These are phyloP conservation scores for Temnothorax curvispinosus DNA, from an alignment of 1,140 invertebrate genomes.

Conservation along the genomic window DNA sequence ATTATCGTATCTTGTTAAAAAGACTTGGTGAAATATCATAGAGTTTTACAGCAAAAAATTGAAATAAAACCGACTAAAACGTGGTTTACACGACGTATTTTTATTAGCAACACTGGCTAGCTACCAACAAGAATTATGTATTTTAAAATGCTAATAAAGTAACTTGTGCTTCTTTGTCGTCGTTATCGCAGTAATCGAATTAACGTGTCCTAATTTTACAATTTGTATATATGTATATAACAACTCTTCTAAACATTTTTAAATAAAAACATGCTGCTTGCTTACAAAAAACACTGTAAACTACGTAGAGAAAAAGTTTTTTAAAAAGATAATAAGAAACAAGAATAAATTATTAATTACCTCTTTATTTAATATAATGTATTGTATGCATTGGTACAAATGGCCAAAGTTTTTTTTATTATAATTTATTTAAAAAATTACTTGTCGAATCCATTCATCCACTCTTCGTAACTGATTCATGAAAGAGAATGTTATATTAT, in stretches of 20 bases:
- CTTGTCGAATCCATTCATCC: neutral
- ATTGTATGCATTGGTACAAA: too few species aligned
- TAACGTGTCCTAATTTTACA: conserved; percentile 6
- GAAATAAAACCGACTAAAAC: neutral
- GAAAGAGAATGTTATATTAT: neutral
- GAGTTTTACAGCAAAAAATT: neutral
- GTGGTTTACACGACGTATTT: neutral
- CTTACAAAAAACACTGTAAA: neutral
- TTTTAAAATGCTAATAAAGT: conserved; percentile 16
- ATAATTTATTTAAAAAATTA: neutral
- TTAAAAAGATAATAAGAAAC: neutral
- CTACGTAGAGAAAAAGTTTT: neutral
- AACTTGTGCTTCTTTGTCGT: neutral
- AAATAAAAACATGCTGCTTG: neutral
- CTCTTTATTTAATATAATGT: neutral
- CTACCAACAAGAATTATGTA: neutral
- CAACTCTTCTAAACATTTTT: neutral
- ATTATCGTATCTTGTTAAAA: conserved; percentile 27
- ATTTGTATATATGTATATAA: neutral
- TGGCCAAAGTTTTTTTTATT: neutral
- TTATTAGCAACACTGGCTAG: neutral
- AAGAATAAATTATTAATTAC: neutral
- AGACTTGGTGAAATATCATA: neutral
- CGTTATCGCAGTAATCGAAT: neutral
- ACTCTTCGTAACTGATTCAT: neutral